These are phyloP conservation scores for Pocillopora meandrina DNA, from an alignment of 92 coral and sea anemone species.

Conservation along the genomic window DNA sequence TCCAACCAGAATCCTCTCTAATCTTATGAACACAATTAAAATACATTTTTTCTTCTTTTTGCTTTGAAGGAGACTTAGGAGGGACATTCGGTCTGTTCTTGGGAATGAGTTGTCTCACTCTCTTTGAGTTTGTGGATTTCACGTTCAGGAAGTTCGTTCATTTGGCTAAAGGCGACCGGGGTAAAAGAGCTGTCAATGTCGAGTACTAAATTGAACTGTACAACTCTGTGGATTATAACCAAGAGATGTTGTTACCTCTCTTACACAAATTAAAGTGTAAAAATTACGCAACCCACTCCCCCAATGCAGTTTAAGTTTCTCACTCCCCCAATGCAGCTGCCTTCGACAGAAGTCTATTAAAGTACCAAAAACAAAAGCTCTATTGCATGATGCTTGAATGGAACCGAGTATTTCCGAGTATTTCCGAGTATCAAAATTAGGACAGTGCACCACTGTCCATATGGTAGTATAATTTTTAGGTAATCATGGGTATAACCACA, in stretches of 20 bases:
- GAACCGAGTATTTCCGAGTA: no score
- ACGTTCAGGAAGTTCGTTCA: neutral
- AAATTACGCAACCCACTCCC: neutral
- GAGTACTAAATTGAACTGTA: neutral
- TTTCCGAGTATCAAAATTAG: no score
- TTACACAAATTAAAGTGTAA: neutral
- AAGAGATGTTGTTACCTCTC: neutral
- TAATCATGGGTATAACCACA: no score
- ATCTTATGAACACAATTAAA: no score
- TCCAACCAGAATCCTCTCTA: no score
- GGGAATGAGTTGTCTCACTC: constrained; percentile 13
- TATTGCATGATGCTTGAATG: no score
- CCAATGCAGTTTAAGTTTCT: no score
- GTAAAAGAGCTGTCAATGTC: neutral
- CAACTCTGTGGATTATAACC: neutral
- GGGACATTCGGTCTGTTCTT: constrained; percentile 16
- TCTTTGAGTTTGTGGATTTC: constrained; percentile 16
- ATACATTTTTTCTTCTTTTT: neutral
- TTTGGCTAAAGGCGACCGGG: neutral
- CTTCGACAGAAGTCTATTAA: no score
- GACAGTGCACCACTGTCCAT: no score
- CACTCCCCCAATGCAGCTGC: no score
- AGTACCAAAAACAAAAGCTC: no score
- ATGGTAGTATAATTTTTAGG: no score
- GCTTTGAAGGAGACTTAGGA: neutral